These are phyloP conservation scores for Athalia rosae DNA, from an alignment of 2,888 invertebrate species.

Conservation along the genomic window DNA sequence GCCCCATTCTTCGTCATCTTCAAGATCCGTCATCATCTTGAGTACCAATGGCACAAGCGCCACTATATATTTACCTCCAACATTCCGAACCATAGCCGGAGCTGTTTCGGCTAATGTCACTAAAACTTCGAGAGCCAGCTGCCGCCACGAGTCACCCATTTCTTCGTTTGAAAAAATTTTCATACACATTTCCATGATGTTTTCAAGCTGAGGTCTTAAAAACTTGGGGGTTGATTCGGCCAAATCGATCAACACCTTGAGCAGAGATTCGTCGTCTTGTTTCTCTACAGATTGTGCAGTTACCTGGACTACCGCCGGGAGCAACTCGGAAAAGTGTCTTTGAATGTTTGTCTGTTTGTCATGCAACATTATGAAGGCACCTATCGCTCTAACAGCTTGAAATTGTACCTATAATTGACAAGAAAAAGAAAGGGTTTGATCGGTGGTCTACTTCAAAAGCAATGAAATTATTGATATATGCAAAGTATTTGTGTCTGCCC, in stretches of 20 bases:
- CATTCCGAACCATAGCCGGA: constrained; percentile 96
- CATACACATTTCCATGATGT: constrained; percentile 91
- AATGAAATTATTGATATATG: neutral
- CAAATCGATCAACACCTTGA: constrained; percentile 95
- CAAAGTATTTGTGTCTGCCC: constrained; percentile 63
- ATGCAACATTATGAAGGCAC: constrained; percentile 92
- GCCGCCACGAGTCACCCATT: constrained; percentile 88
- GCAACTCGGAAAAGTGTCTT: constrained; percentile 90
- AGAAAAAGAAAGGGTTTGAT: constrained; percentile 35
- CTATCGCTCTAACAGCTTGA: constrained; percentile 89
- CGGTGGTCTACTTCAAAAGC: neutral
- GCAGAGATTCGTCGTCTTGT: constrained; percentile 90
- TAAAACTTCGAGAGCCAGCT: constrained; percentile 91
- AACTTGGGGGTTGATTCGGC: constrained; percentile 96
- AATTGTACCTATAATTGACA: constrained; percentile 76
- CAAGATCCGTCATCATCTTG: constrained; percentile 95
- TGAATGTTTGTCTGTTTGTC: constrained; percentile 94
- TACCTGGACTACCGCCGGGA: constrained; percentile 86
- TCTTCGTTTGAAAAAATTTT: constrained; percentile 79
- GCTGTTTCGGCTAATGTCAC: constrained; percentile 94
- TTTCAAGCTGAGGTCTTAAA: constrained; percentile 89
- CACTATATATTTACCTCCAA: constrained; percentile 88
- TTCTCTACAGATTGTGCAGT: constrained; percentile 88
- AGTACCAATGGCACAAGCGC: constrained; percentile 89
- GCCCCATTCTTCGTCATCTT: constrained; percentile 94